Evolutionary conservation across 2,888 invertebrate species (phyloP).

Genomic region (Galerucella calmariensis): DNA sequence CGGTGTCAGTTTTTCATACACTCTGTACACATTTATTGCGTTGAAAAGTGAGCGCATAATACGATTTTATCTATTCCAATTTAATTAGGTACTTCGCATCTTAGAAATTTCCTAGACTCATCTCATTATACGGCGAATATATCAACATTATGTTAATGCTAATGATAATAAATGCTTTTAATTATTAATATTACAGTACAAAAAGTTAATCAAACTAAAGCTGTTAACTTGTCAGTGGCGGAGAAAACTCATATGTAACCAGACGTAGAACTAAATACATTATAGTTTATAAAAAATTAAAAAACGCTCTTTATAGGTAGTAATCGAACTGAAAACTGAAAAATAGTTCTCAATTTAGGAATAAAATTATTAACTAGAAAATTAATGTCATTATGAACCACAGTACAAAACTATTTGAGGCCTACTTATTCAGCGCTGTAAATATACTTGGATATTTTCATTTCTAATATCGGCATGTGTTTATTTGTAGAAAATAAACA

Average conservation of each 20-base stretch:
- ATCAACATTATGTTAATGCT: neutral
- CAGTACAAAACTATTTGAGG: neutral
- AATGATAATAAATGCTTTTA: neutral
- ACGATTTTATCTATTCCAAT: neutral
- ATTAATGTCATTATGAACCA: too few species aligned
- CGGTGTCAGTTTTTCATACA: neutral
- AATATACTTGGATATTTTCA: neutral
- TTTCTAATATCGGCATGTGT: neutral
- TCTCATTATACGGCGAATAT: neutral
- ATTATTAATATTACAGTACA: neutral
- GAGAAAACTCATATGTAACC: neutral
- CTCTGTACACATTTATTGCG: neutral
- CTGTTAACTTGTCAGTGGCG: neutral
- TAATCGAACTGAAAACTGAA: too few species aligned
- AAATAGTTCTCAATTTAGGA: too few species aligned
- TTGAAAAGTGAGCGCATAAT: neutral
- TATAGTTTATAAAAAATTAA: too few species aligned
- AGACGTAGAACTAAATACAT: too few species aligned
- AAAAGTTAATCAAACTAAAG: neutral
- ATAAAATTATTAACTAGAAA: too few species aligned
- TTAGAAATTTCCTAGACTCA: neutral
- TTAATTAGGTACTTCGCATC: neutral
- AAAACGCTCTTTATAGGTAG: too few species aligned
- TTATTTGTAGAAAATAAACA: neutral
- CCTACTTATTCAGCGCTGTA: neutral